These are phyloP conservation scores for Nycteola revayana DNA, from an alignment of 2,888 invertebrate genomes.

Conservation along the genomic window DNA sequence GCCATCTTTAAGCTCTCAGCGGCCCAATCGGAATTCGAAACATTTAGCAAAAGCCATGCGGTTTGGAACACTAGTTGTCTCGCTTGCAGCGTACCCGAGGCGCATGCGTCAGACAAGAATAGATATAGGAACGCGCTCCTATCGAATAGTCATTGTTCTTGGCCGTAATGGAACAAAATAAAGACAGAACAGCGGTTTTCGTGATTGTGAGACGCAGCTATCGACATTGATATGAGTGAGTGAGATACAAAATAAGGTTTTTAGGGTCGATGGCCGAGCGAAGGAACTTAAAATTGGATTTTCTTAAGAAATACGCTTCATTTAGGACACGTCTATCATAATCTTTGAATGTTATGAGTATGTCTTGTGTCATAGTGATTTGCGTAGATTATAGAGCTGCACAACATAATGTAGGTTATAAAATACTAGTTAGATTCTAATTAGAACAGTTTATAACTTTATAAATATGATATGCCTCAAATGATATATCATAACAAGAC, in stretches of 20 bases:
- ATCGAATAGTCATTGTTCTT: constrained; percentile 79
- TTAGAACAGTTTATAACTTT: too few relatives aligned
- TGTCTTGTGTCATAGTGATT: too few relatives aligned
- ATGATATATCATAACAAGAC: too few relatives aligned
- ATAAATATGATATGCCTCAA: too few relatives aligned
- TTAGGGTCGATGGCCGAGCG: constrained; percentile 78
- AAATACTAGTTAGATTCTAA: too few relatives aligned
- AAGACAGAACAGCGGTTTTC: constrained; percentile 80
- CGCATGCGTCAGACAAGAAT: constrained; percentile 52
- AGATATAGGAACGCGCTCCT: constrained; percentile 62
- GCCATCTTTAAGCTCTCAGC: constrained; percentile 76
- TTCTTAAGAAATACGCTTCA: constrained; percentile 66
- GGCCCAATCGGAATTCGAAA: constrained; percentile 76
- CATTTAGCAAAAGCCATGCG: constrained; percentile 51
- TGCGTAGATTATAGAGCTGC: too few relatives aligned
- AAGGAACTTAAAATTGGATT: constrained; percentile 76
- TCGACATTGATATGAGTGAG: constrained; percentile 46
- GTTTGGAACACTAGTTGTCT: constrained; percentile 51
- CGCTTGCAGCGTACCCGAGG: constrained; percentile 38
- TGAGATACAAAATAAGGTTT: constrained; percentile 64
- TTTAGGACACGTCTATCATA: constrained; percentile 62
- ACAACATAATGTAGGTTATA: too few relatives aligned
- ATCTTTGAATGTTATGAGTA: constrained; percentile 35
- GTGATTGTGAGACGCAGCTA: constrained; percentile 74
- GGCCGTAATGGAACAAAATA: constrained; percentile 79